Conservation (phyloP, 2,888 invertebrate species). For the Nomada fucata region DNA sequence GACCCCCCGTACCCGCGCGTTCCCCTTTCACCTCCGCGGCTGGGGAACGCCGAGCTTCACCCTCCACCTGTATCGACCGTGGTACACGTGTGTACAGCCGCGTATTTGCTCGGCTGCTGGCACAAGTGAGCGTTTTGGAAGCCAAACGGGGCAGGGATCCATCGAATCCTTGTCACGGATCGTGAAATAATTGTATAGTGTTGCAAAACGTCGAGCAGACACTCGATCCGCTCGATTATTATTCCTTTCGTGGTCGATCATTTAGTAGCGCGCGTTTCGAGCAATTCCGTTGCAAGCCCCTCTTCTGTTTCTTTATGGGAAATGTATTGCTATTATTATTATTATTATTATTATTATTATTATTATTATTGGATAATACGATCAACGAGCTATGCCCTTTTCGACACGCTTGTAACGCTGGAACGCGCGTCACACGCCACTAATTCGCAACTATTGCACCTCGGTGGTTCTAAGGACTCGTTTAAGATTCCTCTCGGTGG, state of each 20-base stretch:
- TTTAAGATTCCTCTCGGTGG: no score
- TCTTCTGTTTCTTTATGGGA: no score
- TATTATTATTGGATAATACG: no score
- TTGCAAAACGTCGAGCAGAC: slow-evolving; percentile 67
- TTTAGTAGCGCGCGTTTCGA: neutral
- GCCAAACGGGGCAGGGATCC: slow-evolving; percentile 56
- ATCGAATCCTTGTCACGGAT: slow-evolving; percentile 46
- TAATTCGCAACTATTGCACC: no score
- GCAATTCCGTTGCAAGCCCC: no score
- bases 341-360: no score
- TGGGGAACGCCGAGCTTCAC: slow-evolving; percentile 54
- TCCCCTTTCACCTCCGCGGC: slow-evolving; percentile 12
- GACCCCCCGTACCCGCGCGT: slow-evolving; percentile 28
- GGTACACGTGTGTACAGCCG: slow-evolving; percentile 53
- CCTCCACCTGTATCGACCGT: slow-evolving; percentile 60
- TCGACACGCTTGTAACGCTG: no score
- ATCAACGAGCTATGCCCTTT: no score
- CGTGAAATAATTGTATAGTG: slow-evolving; percentile 63
- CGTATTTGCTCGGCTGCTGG: slow-evolving; percentile 50
- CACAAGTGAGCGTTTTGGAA: slow-evolving; percentile 61
- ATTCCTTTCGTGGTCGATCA: neutral
- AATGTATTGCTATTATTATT: no score
- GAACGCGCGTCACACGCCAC: no score
- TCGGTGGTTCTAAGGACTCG: no score
- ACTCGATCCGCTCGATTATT: slow-evolving; percentile 38